A percentile compares a stretch with the other conserved stretches of the same genome.
These are phyloP conservation scores for Fissipunctia ypsillon DNA, from an alignment of 2,888 invertebrate species.

Conservation along the genomic window DNA sequence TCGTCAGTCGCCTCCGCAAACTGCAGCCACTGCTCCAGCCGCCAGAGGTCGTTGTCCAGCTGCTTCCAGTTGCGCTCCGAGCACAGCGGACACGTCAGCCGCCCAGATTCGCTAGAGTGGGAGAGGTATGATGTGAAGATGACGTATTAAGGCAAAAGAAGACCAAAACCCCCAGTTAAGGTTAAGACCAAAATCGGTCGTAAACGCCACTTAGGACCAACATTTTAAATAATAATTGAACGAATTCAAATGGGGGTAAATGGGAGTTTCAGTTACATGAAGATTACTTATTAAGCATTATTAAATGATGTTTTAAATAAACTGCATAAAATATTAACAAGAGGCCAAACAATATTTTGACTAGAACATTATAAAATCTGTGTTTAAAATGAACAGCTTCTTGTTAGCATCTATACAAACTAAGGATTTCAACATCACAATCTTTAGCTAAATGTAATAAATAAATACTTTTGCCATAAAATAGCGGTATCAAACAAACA, in stretches of 20 bases:
- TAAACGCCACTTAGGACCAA: conserved; percentile 3
- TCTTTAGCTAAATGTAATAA: conserved; percentile 25
- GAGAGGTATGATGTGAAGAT: conserved; percentile 24
- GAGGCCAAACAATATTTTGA: not conserved
- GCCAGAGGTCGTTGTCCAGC: conserved; percentile 97
- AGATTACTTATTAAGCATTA: conserved; percentile 8
- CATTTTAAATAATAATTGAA: not conserved
- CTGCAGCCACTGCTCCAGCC: conserved; percentile 97
- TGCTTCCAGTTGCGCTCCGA: conserved; percentile 97
- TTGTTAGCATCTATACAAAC: conserved; percentile 25
- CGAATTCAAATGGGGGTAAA: not conserved
- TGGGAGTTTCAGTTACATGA: not conserved
- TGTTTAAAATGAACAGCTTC: not conserved
- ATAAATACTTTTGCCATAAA: conserved; percentile 38
- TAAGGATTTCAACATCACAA: conserved; percentile 3
- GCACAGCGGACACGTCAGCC: conserved; percentile 96
- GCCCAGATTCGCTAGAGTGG: conserved; percentile 92
- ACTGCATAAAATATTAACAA: not conserved
- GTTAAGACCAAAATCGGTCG: too few species aligned
- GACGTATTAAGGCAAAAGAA: not conserved
- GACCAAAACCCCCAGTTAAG: not conserved
- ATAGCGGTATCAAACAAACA: conserved; percentile 32
- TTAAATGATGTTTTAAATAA: not conserved
- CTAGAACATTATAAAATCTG: not conserved
- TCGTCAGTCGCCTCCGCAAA: conserved; percentile 95